These are phyloP conservation scores for Ceyx margarethae DNA, from an alignment of 2,113 vertebrate species.

Conservation along the genomic window DNA sequence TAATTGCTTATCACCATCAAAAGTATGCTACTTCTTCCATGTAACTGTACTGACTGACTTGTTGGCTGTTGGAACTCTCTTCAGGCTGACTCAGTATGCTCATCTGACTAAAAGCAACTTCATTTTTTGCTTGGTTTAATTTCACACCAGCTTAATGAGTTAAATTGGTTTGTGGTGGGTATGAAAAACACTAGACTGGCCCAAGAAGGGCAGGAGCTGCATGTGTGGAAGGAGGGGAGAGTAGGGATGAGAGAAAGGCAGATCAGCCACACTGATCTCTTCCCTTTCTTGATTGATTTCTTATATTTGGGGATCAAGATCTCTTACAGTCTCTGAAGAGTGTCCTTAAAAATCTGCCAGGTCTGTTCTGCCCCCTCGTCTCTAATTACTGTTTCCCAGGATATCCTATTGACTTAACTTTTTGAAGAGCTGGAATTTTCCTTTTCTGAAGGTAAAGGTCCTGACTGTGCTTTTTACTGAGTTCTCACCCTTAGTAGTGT, in stretches of 20 bases:
- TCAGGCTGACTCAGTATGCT: background rate
- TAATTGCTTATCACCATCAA: background rate
- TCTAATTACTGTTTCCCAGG: too few species aligned
- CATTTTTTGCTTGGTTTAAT: background rate
- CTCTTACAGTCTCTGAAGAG: too few species aligned
- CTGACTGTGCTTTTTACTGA: too few species aligned
- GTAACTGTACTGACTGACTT: background rate
- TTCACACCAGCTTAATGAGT: background rate
- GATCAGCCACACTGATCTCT: too few species aligned
- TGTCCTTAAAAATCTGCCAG: too few species aligned
- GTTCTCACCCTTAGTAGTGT: too few species aligned
- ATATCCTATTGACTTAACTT: too few species aligned
- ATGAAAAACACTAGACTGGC: background rate
- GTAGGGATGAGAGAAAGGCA: background rate
- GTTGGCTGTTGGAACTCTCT: background rate
- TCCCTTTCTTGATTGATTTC: too few species aligned
- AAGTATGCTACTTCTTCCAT: background rate
- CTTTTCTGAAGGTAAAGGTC: too few species aligned
- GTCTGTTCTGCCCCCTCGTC: too few species aligned
- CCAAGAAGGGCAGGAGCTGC: background rate
- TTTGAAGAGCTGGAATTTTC: too few species aligned
- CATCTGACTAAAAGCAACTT: background rate
- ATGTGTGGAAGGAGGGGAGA: background rate
- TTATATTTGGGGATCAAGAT: too few species aligned
- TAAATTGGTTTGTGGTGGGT: background rate